Evolutionary conservation across 2,797 vertebrate species (phyloP).

Genomic region (Chromobotia macracanthus): DNA sequence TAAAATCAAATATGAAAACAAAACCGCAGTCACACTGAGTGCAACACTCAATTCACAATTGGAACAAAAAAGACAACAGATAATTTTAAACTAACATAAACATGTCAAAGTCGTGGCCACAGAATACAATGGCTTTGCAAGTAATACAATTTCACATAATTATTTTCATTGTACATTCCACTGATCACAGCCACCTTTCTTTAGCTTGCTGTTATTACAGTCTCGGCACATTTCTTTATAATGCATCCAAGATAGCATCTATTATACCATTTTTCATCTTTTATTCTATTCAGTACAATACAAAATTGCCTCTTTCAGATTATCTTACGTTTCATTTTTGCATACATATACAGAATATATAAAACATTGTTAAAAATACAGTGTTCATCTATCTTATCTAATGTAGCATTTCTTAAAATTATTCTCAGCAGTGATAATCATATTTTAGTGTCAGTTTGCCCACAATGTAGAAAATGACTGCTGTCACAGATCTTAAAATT

Average conservation of each 20-base stretch:
- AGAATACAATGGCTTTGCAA: not conserved
- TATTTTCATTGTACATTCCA: not conserved
- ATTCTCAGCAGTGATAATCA: not conserved
- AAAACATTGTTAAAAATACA: conserved; percentile 15
- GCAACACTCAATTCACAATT: not conserved
- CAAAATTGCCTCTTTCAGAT: not conserved
- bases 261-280: not conserved
- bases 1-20: not conserved
- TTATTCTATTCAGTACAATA: not conserved
- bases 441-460: not conserved
- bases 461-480: too few relatives aligned
- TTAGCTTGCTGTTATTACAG: not conserved
- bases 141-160: not conserved
- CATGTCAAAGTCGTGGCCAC: not conserved
- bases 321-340: not conserved
- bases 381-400: not conserved
- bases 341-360: not conserved
- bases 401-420: not conserved
- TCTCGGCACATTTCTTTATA: not conserved
- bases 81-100: not conserved
- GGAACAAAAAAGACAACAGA: not conserved
- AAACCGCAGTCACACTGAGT: not conserved
- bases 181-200: not conserved
- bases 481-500: not conserved
- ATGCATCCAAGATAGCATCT: not conserved